A percentile compares a stretch with the other conserved stretches of the same genome.
These are phyloP conservation scores for Gila robusta DNA, from an alignment of 2,797 vertebrate species.

Conservation along the genomic window DNA sequence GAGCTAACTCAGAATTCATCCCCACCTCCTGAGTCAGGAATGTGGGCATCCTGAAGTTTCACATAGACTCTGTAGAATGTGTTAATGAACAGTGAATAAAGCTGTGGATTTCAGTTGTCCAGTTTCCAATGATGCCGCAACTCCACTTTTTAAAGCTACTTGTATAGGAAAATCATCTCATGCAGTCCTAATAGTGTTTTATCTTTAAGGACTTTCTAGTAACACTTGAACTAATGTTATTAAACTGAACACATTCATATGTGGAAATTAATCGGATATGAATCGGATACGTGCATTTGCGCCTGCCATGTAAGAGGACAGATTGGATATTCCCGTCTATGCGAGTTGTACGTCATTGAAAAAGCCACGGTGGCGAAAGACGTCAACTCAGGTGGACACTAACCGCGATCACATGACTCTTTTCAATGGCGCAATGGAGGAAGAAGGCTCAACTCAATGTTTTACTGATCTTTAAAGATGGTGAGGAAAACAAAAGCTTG, in stretches of 20 bases:
- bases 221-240: background rate
- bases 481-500: background rate
- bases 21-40: slow-evolving; percentile 10
- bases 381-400: background rate
- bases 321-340: too few species aligned
- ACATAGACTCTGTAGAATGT: slow-evolving; percentile 4
- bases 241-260: background rate
- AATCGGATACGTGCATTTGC: too few species aligned
- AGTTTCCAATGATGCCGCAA: background rate
- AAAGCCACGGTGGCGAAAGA: too few species aligned
- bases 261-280: too few species aligned
- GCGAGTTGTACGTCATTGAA: too few species aligned
- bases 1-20: slow-evolving; percentile 9
- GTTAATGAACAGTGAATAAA: slow-evolving; percentile 26
- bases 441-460: background rate
- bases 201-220: background rate
- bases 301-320: too few species aligned
- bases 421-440: background rate
- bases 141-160: background rate
- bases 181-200: background rate
- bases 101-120: background rate
- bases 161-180: background rate
- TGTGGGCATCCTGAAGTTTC: background rate
- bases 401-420: background rate
- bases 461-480: background rate